Base-by-base conservation (phyloP, 2,888 invertebrate genomes). In the Hyposoter didymator region DNA sequence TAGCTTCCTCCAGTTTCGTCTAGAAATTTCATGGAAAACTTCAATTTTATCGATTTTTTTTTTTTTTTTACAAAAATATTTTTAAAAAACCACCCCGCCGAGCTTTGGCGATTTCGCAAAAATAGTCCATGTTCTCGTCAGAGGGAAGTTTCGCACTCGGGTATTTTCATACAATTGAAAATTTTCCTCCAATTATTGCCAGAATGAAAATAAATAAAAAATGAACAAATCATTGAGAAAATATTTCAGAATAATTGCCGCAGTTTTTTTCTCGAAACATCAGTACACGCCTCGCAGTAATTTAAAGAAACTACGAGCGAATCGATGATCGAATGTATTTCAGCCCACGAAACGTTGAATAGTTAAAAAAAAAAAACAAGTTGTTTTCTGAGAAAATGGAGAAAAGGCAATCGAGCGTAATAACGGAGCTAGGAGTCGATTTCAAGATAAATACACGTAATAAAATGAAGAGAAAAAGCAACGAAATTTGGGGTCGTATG, bases 1-100 rank as follows among this genome's bases (percentile, higher is more conserved):
- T 1, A 45, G 45, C 73, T 64, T 72, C 76, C n/a, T 78, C 84
- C 52, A 22, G 73, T 73, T 67, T 73, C 66, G 70, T 66, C 22
- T 59, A 14, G 4, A 12, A 28, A 28, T 4, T 12, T 14, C 28
- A 22, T 28, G 55, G 1, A 59, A 59, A 12, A 59, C 2, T 12
- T 28, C 0, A 19, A 22, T 22, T 39, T 59, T 28, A 59, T 12
- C 12, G 0, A 17, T 70, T 70, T 69, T 49, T 32, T 19, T 69
- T 39, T 28, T n/a, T n/a, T n/a, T n/a, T n/a, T n/a, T n/a, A n/a
- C n/a, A n/a, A n/a, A n/a, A n/a, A n/a, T n/a, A n/a, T n/a, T n/a
- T n/a, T n/a, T n/a, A n/a, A n/a, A n/a, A n/a, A n/a, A n/a, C n/a
- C n/a, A n/a, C n/a, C n/a, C n/a, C n/a, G n/a, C n/a, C n/a, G n/a